Base-by-base conservation (phyloP, 1,140 invertebrate genomes). In the Acromyrmex charruanus region DNA sequence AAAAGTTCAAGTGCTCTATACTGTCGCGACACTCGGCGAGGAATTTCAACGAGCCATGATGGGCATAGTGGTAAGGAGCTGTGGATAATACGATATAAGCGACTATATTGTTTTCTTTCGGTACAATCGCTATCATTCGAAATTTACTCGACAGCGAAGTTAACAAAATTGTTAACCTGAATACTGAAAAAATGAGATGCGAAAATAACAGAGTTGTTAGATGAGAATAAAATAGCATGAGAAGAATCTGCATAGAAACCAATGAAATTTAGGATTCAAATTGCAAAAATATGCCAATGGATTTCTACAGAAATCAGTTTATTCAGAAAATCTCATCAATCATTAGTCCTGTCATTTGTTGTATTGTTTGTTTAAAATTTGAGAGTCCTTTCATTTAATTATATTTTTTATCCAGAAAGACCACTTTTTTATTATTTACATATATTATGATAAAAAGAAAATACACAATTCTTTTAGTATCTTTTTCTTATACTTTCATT, bases 101-200 rank as follows among this genome's bases (percentile, higher is more conserved):
- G 35, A 21, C 9, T 10, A 44, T 44, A 79, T 44, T 74, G n/a
- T 84, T 84, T 59, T 58, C 51, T 14, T 14, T 66, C 5, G 9
- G 12, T 58, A 82, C 39, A 87, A 66, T 44, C 4, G 44, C 25
- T 53, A 28, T 14, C 18, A 6, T 63, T 74, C n/a, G 16, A 51
- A 66, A 85, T 87, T 87, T 69, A 85, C 39, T 85, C 12, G 28
- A 25, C n/a, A 35, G 21, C 31, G 12, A 74, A 68, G 18, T 25
- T 18, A 58, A 71, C 39, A 65, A 69, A 69, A 81, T 39, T 69
- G 49, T 31, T 7, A n/a, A 14, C 12, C 35, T n/a, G 53, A 4
- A 79, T 35, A 25, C 18, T 28, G 6, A 66, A 21, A 12, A 69
- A 69, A 49, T 28, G 44, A 31, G 14, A 51, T 31, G 44, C 14